A percentile compares a stretch with the other conserved stretches of the same genome.
Evolutionary conservation across 37 sponge, comb jelly and placozoan genomes (phyloP).

Genomic region (Hormiphora californensis): DNA sequence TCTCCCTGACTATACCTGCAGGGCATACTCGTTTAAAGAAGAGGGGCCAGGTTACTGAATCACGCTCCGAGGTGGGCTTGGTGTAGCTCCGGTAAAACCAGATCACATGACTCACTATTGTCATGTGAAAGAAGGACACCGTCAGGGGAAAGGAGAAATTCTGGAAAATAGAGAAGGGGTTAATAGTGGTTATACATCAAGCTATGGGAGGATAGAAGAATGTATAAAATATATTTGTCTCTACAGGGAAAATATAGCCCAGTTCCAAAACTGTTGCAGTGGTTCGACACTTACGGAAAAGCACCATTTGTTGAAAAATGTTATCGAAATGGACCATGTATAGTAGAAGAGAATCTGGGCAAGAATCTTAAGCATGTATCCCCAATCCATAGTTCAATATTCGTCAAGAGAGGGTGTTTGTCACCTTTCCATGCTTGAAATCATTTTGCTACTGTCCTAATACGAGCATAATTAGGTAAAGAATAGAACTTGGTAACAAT

Average conservation of each 20-base stretch:
- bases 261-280: neutral
- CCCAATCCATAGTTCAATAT: neutral
- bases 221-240: neutral
- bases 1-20: neutral
- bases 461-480: too few relatives aligned
- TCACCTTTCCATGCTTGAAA: too few relatives aligned
- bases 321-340: conserved; percentile 82
- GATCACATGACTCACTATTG: conserved; percentile 62
- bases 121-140: conserved; percentile 75
- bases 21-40: conserved; percentile 51
- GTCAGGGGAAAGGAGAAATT: conserved; percentile 72
- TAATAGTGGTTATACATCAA: neutral
- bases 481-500: too few relatives aligned
- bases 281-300: conserved; percentile 66
- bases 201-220: neutral
- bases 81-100: neutral
- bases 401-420: too few relatives aligned
- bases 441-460: too few relatives aligned
- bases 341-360: conserved; percentile 77
- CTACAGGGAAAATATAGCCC: neutral
- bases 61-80: neutral
- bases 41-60: neutral
- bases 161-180: conserved; percentile 47
- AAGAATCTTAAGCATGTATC: conserved; percentile 55
- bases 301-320: conserved; percentile 96